Evolutionary conservation across 2,113 vertebrate genomes (phyloP).

Genomic region (Andinoacara biseriatus): DNA sequence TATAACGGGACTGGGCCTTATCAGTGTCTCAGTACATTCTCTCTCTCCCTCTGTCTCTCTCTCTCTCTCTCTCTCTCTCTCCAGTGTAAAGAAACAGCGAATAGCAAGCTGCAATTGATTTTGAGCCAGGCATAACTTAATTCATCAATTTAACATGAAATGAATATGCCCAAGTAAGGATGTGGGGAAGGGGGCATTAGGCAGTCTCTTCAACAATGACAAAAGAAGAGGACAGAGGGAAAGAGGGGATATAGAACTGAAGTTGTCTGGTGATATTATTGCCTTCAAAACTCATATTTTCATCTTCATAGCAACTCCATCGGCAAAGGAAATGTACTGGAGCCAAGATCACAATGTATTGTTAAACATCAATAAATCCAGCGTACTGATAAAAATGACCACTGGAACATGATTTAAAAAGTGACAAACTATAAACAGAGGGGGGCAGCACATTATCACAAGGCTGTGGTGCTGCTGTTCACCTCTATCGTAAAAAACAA

Average conservation of each 20-base stretch:
- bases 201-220: conserved; percentile 79
- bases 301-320: conserved; percentile 49
- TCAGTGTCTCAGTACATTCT: conserved; percentile 90
- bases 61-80: conserved; percentile 15
- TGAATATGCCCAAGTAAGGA: conserved; percentile 87
- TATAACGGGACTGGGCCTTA: conserved; percentile 93
- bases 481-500: not conserved
- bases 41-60: conserved; percentile 30
- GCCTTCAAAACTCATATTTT: conserved; percentile 26
- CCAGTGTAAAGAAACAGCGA: conserved; percentile 86
- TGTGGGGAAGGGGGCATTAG: not conserved
- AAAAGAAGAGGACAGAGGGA: conserved; percentile 55
- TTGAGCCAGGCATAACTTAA: conserved; percentile 93
- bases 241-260: conserved; percentile 21
- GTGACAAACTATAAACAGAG: not conserved
- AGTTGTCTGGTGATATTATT: conserved; percentile 33
- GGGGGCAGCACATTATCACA: not conserved
- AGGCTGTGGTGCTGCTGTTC: not conserved
- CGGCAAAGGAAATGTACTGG: conserved; percentile 21
- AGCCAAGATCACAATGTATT: conserved; percentile 33
- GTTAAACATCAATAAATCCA: conserved; percentile 26
- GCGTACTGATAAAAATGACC: conserved; percentile 15
- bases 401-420: conserved; percentile 24
- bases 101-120: conserved; percentile 88
- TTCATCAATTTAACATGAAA: conserved; percentile 97